Percentiles rank a stretch among this genome's conserved stretches.
phyloP scores from a whole-genome alignment of 2,797 vertebrate species.

The Typhlichthys subterraneus region DNA sequence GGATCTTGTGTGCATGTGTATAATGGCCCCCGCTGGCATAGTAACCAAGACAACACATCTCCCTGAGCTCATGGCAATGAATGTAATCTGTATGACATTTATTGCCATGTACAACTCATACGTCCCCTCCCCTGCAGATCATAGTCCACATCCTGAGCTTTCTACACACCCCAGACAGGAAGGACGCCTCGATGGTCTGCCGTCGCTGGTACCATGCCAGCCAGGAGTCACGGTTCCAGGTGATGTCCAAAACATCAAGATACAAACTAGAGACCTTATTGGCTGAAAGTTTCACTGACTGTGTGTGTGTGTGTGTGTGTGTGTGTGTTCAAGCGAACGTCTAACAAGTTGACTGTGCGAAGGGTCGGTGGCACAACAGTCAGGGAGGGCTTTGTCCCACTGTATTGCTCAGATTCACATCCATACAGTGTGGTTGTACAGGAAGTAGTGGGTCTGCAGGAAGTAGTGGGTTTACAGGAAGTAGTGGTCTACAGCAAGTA shows the following conservation, averaged over 20 bases:
- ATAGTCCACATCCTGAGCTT: conserved; percentile 84
- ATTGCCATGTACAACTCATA: no score
- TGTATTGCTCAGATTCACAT: background rate
- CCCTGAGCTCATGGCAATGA: background rate
- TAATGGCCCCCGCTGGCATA: no score
- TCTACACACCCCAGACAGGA: conserved; percentile 82
- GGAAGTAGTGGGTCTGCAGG: no score
- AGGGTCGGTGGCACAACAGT: no score
- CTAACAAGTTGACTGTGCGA: no score
- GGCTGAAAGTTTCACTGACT: background rate
- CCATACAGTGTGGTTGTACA: background rate
- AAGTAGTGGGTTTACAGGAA: no score
- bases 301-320: background rate
- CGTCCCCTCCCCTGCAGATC: conserved; percentile 69
- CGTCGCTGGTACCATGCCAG: conserved; percentile 83
- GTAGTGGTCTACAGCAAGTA: no score
- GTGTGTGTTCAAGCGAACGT: background rate
- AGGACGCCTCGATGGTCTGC: conserved; percentile 84
- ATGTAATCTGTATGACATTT: background rate
- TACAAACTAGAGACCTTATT: background rate
- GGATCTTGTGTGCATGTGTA: no score
- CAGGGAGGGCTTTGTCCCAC: no score
- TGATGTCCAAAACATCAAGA: conserved; percentile 30
- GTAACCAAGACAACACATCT: no score
- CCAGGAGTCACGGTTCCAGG: conserved; percentile 82